Conservation (phyloP, 2,797 vertebrate genomes). For the Micrastur ruficollis region DNA sequence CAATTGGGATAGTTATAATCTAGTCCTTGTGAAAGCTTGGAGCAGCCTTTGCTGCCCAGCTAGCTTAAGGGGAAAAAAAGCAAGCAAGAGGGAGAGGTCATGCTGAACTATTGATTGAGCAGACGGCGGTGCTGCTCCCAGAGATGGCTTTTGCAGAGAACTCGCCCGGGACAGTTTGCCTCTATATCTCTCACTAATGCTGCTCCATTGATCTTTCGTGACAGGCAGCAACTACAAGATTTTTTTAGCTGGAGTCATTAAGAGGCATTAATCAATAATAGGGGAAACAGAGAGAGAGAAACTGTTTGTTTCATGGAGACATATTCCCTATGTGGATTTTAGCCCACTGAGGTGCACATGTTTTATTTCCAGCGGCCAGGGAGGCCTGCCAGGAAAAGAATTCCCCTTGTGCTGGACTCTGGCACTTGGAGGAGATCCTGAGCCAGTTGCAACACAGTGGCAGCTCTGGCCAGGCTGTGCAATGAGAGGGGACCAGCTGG, state of each 20-base stretch:
- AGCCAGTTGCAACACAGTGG: not conserved
- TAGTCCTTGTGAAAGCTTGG: slow-evolving; percentile 24
- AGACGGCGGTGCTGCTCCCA: not conserved
- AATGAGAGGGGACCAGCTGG: not conserved
- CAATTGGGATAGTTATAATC: slow-evolving; percentile 27
- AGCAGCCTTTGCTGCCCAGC: not conserved
- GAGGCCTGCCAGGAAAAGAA: not conserved
- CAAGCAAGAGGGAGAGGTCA: slow-evolving; percentile 50
- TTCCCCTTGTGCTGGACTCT: not conserved
- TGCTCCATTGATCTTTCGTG: slow-evolving; percentile 32
- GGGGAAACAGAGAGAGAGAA: not conserved
- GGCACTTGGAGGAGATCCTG: slow-evolving; percentile 1
- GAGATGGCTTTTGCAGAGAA: not conserved
- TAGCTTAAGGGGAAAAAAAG: slow-evolving; percentile 9
- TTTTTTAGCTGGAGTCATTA: slow-evolving; percentile 35
- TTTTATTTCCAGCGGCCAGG: not conserved
- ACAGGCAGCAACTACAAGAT: not conserved
- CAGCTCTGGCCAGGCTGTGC: not conserved
- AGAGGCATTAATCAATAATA: slow-evolving; percentile 29
- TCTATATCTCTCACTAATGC: not conserved
- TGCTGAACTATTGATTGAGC: slow-evolving; percentile 44
- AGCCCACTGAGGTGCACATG: accelerated
- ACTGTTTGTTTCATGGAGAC: not conserved
- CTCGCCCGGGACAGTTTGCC: slow-evolving; percentile 1
- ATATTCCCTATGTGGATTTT: not conserved